A percentile compares a stretch with the other conserved stretches of the same genome.
Evolutionary conservation across 2,888 invertebrate genomes (phyloP).

Genomic region (Caprella mutica): DNA sequence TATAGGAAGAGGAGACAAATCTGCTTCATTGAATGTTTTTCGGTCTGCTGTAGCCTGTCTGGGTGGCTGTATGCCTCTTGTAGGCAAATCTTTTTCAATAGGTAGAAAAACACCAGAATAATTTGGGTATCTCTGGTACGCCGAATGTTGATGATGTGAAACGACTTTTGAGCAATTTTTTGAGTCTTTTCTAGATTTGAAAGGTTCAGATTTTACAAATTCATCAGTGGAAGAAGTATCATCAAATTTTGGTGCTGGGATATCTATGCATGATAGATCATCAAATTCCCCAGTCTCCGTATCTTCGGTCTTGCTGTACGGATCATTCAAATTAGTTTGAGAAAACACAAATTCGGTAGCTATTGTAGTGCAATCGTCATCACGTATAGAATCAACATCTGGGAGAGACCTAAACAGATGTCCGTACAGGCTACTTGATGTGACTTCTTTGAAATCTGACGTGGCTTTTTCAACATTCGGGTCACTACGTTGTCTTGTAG

Average conservation of each 20-base stretch:
- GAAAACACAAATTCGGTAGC: constrained; percentile 8
- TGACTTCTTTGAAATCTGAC: background rate
- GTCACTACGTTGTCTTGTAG: constrained; percentile 5
- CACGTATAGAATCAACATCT: constrained; percentile 2
- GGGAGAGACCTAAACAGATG: constrained; percentile 5
- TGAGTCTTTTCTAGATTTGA: background rate
- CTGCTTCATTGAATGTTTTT: background rate
- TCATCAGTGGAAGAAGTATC: constrained; percentile 7
- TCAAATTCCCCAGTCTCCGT: constrained; percentile 3
- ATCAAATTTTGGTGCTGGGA: constrained; percentile 5
- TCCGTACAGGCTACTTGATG: background rate
- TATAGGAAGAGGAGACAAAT: constrained; percentile 11
- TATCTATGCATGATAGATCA: constrained; percentile 5
- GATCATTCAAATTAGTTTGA: constrained; percentile 1
- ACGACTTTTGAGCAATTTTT: background rate
- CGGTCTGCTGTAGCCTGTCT: too few species aligned
- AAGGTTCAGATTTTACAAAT: background rate
- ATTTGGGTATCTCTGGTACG: background rate
- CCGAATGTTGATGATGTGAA: constrained; percentile 1
- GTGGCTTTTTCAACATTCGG: background rate
- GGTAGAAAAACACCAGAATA: constrained; percentile 7
- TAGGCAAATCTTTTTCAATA: background rate
- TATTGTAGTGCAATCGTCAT: constrained; percentile 8
- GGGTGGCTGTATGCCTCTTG: background rate
- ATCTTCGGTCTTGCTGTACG: background rate